phyloP scores from a whole-genome alignment of 2,797 vertebrate genomes.

The Sebastes vulpes region DNA sequence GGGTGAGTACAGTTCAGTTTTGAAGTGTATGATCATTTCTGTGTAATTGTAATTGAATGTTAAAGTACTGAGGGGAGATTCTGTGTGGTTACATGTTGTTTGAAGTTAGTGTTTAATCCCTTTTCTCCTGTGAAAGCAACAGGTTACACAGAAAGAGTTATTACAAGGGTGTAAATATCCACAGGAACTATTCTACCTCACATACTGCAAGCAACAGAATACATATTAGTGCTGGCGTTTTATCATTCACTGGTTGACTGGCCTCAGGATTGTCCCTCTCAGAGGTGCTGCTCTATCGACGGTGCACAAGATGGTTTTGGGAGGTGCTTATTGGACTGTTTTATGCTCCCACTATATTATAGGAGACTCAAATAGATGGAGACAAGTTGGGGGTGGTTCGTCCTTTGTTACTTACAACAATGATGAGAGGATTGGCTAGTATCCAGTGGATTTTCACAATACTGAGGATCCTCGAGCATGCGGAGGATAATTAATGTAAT shows the following conservation, averaged over 20 bases:
- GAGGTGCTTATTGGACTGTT: constrained; percentile 17
- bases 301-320: constrained; percentile 28
- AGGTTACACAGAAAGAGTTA: neutral
- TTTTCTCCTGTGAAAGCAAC: constrained; percentile 10
- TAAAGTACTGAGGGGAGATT: neutral
- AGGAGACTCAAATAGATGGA: constrained; percentile 3
- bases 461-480: neutral
- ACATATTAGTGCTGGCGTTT: neutral
- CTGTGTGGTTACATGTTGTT: neutral
- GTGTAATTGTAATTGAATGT: neutral
- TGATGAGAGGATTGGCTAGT: constrained; percentile 6
- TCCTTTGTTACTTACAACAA: constrained; percentile 49
- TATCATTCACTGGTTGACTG: neutral
- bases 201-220: neutral
- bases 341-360: neutral
- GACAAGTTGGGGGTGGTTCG: constrained; percentile 4
- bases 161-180: neutral
- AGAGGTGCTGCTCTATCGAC: constrained; percentile 32
- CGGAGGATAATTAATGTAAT: neutral
- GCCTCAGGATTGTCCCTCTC: constrained; percentile 38
- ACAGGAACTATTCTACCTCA: neutral
- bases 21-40: neutral
- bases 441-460: constrained; percentile 11
- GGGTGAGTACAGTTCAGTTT: constrained; percentile 76
- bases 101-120: neutral